phyloP scores from a whole-genome alignment of 1,140 invertebrate species.

The Bicyclus anynana region DNA sequence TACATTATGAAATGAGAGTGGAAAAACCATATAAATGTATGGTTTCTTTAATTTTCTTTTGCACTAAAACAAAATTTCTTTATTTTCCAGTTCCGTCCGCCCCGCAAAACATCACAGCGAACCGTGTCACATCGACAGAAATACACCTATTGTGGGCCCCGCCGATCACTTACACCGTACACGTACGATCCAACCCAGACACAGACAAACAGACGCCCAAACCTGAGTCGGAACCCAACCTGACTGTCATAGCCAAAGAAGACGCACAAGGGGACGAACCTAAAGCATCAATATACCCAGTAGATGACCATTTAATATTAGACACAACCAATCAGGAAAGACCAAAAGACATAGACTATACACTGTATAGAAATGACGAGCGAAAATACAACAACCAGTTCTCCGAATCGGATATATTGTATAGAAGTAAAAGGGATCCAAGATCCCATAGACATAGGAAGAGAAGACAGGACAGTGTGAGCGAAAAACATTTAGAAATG shows the following conservation, averaged over 20 bases:
- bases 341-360: constrained; percentile 40
- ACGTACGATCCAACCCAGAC: constrained; percentile 43
- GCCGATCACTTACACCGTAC: constrained; percentile 83
- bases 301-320: constrained; percentile 25
- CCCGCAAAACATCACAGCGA: constrained; percentile 87
- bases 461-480: constrained; percentile 55
- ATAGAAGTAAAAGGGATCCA: constrained; percentile 23
- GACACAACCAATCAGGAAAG: constrained; percentile 32
- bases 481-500: constrained; percentile 44
- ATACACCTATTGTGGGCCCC: constrained; percentile 88
- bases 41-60: no score
- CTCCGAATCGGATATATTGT: no score
- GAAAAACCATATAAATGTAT: no score
- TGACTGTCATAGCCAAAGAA: constrained; percentile 36
- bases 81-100: constrained; percentile 81
- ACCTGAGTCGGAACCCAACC: constrained; percentile 23
- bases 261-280: constrained; percentile 49
- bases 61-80: not conserved
- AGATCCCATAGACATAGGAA: constrained; percentile 63
- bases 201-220: constrained; percentile 45
- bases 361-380: constrained; percentile 51
- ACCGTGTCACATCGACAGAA: constrained; percentile 85
- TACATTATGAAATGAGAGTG: no score
- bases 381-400: constrained; percentile 54
- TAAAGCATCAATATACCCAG: constrained; percentile 30